Evolutionary conservation across 2,888 invertebrate genomes (phyloP), one percentile per base, ranked within the genome.

Genomic region (Asteroscopus sphinx): DNA sequence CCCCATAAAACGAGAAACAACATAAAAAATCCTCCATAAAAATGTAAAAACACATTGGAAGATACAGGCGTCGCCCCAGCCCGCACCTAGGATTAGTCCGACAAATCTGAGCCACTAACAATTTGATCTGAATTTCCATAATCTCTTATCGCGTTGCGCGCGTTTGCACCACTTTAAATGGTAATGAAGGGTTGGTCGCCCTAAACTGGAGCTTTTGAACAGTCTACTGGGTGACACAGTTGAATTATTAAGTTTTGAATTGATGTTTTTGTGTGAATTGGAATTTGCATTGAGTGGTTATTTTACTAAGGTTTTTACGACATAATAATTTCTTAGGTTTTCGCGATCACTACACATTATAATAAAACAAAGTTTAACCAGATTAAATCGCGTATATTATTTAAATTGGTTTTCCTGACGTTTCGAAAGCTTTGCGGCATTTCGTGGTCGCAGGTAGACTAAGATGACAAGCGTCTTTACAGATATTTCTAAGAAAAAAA

Each of bases 111-210:
- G 77, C 72, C 77, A 73, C 80, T 84, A 83, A 83, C 85, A 82
- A 88, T 90, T 90, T 86, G 89, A 89, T 90, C 88, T 85, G 85
- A 89, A 90, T 90, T 89, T 87, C 83, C 89, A 89, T 89, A 86
- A 67, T 67, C 75, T 74, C 78, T 74, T 68, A 68, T 68, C 68
- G 54, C 68, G 71, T 81, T 77, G 77, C 77, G 75, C 73, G 79
- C 86, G 81, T 83, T 83, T 81, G 81, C 80, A 84, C 79, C 88
- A 88, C 89, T 91, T 89, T 87, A 89, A 88, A 90, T 89, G 90
- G 78, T 89, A 91, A 92, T 91, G 85, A 86, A 85, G 87, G 83
- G 79, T 58, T 64, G 53, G 54, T 36, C 63, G 47, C 54, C 73
- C 63, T 72, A 47, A 71, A 74, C 69, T 40, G 58, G 60, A 66